Evolutionary conservation across 2,888 invertebrate species (phyloP), one percentile per base, ranked within the genome.

Genomic region (Acanthosepion pharaonis): DNA sequence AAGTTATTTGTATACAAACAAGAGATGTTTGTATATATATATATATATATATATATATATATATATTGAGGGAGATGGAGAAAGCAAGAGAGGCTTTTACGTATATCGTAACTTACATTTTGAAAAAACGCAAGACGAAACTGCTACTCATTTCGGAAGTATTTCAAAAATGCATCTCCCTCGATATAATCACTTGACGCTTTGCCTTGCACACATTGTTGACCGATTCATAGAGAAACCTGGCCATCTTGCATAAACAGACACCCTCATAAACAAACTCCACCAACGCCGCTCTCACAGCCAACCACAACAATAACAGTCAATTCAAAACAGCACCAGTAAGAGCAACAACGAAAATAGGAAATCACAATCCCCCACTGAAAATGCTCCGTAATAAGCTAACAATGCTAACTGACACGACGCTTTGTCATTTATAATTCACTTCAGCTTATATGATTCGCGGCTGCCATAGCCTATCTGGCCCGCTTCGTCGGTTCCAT

Each of bases 371-470:
- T 8, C 78, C 8, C 15, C 15, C n/a, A 9, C n/a, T 0, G 15
- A 78, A 78, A 78, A 33, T 11, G 78, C 78, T 78, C 78, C 33
- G n/a, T 33, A 78, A 78, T 78, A 78, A 78, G n/a, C 33, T n/a
- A 78, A 78, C 78, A 78, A 78, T 28, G 28, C 78, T 28, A 28
- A 78, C 78, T 18, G n/a, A 78, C 78, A 33, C 78, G 15, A n/a
- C n/a, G 78, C n/a, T 78, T 78, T 78, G 78, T 78, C 78, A 78
- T 78, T n/a, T 78, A n/a, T n/a, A 78, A 78, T n/a, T n/a, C 78
- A 78, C 33, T 78, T 78, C 33, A 15, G n/a, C n/a, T 78, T 78
- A n/a, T 78, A 78, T 18, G n/a, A n/a, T 15, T n/a, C 78, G n/a
- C n/a, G 78, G n/a, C n/a, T 78, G n/a, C 78, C 15, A 78, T 18